Evolutionary conservation across 2,113 vertebrate species (phyloP).

Genomic region (Phoenicopterus ruber): DNA sequence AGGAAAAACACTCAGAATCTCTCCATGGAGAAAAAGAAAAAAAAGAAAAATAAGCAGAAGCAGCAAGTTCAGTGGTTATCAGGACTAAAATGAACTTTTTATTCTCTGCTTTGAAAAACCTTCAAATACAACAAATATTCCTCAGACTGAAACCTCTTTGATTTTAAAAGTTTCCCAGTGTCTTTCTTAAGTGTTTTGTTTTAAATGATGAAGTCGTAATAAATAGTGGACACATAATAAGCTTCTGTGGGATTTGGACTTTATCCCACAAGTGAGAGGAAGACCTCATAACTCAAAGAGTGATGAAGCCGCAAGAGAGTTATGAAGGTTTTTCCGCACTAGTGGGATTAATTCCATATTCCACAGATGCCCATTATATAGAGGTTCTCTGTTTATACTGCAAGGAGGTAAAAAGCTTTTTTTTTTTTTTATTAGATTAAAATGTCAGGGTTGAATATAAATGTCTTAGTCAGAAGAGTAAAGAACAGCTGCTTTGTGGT

Average conservation of each 20-base stretch:
- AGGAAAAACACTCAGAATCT: slow-evolving; percentile 32
- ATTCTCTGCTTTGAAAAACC: slow-evolving; percentile 47
- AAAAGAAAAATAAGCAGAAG: slow-evolving; percentile 39
- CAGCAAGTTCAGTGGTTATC: slow-evolving; percentile 33
- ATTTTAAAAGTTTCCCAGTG: slow-evolving; percentile 63
- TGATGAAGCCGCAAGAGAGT: slow-evolving; percentile 74
- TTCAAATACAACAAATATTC: slow-evolving; percentile 53
- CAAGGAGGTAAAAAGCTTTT: slow-evolving; percentile 55
- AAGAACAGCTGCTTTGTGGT: slow-evolving; percentile 71
- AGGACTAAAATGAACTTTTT: slow-evolving; percentile 23
- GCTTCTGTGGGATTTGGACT: slow-evolving; percentile 71
- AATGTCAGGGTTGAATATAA: slow-evolving; percentile 68
- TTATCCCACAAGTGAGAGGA: slow-evolving; percentile 68
- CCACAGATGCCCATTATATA: slow-evolving; percentile 73
- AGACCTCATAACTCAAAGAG: slow-evolving; percentile 73
- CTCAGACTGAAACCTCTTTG: slow-evolving; percentile 51
- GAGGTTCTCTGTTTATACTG: slow-evolving; percentile 71
- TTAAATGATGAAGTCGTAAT: slow-evolving; percentile 69
- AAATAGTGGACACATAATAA: slow-evolving; percentile 69
- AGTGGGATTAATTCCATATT: slow-evolving; percentile 74
- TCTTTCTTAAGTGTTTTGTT: slow-evolving; percentile 73
- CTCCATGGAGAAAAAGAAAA: not conserved
- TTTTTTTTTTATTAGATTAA: slow-evolving; percentile 68
- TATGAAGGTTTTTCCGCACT: slow-evolving; percentile 72
- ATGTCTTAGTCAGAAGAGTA: slow-evolving; percentile 61